Evolutionary conservation across 2,888 invertebrate species (phyloP).

Genomic region (Lampropteryx suffumata): DNA sequence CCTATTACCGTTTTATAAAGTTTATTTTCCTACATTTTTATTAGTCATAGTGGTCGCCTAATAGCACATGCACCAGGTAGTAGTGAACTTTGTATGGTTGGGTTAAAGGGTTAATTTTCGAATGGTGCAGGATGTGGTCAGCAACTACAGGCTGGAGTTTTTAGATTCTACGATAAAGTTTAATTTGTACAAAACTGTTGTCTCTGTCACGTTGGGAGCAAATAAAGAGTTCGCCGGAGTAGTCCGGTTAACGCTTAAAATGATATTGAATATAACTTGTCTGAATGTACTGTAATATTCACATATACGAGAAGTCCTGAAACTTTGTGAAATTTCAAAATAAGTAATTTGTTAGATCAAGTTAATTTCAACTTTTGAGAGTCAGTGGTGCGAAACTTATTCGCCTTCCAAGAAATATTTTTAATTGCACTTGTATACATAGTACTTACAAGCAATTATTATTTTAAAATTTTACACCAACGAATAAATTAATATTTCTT

Average conservation of each 20-base stretch:
- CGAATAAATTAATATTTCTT: too few relatives aligned
- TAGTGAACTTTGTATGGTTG: slow-evolving; percentile 5
- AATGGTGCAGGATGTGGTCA: slow-evolving; percentile 9
- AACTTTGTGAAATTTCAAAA: too few relatives aligned
- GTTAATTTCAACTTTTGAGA: too few relatives aligned
- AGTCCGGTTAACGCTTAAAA: slow-evolving; percentile 12
- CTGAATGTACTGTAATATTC: background rate
- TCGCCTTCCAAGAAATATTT: too few relatives aligned
- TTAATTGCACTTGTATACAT: too few relatives aligned
- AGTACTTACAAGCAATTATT: too few relatives aligned
- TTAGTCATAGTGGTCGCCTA: background rate
- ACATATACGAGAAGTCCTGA: background rate
- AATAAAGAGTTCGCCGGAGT: slow-evolving; percentile 20
- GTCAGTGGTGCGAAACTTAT: too few relatives aligned
- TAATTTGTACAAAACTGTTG: slow-evolving; percentile 30
- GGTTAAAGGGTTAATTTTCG: slow-evolving; percentile 19
- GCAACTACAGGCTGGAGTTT: slow-evolving; percentile 23
- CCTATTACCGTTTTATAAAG: slow-evolving; percentile 17
- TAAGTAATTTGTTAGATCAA: too few relatives aligned
- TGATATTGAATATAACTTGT: slow-evolving; percentile 1
- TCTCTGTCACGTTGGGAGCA: slow-evolving; percentile 24
- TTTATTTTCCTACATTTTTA: slow-evolving; percentile 15
- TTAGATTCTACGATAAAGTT: slow-evolving; percentile 30
- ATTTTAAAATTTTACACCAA: background rate
- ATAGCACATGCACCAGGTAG: background rate